Base-by-base conservation (phyloP, 2,113 vertebrate genomes). In the Amia ocellicauda region DNA sequence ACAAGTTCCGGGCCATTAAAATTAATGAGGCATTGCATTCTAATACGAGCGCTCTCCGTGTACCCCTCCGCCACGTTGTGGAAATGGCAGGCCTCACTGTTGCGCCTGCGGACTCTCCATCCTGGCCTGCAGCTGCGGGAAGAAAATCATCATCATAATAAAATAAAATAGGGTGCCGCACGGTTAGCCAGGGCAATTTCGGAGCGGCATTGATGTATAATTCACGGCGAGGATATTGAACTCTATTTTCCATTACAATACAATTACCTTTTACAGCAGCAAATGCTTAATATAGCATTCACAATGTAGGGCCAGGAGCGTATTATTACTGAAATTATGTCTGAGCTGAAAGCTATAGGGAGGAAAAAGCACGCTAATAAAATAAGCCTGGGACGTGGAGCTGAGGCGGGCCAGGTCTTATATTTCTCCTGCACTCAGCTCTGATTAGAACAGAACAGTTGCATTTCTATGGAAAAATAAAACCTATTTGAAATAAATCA, bases 211-310 rank as follows among this genome's bases (percentile, higher is more conserved):
- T 57, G 27, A 29, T 31, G 54, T 57, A 57, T 57, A 57, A 19
- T 29, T n/a, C 54, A 19, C 27, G n/a, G 27, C 54, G n/a, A 29
- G 54, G 28, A 36, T 57, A 57, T 57, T 57, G 16, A 27, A n/a
- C 41, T 11, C 19, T 40, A 29, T 41, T 58, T 58, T 40, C 40
- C 43, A 61, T 31, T 29, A 17, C 28, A 4, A 16, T n/a, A 11
- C 23, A 50, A 49, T 28, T 29, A 45, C 42, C 20, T 45, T 23
- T 26, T 42, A 16, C 58, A 26, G 42, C 19, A 22, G 43, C 24
- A 31, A 43, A 50, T 8, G 24, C 20, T 43, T 42, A 17, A 49
- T 26, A 27, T 23, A 3, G 41, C 22, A 14, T 16, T 17, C 58
- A 27, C n/a, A 13, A 23, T 19, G n/a, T 17, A 20, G 45, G 59